Evolutionary conservation across 2,888 invertebrate genomes (phyloP).

Genomic region (Caenorhabditis sp.): DNA sequence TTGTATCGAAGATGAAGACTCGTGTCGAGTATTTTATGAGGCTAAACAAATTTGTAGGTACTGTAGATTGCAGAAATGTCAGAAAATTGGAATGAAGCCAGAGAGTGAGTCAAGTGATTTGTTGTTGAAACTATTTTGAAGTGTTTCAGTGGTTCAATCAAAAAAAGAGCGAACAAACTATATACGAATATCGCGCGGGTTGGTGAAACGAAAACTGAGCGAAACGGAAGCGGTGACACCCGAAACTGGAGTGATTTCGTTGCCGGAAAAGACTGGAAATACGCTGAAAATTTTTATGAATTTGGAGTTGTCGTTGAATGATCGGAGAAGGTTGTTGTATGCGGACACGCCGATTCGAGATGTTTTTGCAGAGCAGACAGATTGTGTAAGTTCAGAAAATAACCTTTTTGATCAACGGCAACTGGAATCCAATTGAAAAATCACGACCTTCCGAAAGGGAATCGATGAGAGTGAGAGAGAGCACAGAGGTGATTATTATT

Average conservation of each 20-base stretch:
- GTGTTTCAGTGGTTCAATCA: constrained; percentile 35
- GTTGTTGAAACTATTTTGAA: not conserved
- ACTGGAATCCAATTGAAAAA: no score
- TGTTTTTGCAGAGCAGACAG: constrained; percentile 14
- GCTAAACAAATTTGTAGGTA: constrained; percentile 6
- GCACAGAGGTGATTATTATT: no score
- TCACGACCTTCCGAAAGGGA: no score
- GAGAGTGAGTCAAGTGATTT: constrained; percentile 15
- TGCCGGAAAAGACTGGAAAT: constrained; percentile 5
- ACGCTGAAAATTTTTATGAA: constrained; percentile 18
- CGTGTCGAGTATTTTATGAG: constrained; percentile 18
- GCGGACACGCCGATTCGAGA: constrained; percentile 24
- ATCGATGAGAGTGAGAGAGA: no score
- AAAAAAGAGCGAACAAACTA: constrained; percentile 27
- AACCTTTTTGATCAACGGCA: no score
- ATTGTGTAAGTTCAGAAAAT: constrained; percentile 30
- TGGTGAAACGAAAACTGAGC: constrained; percentile 8
- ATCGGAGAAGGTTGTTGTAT: constrained; percentile 23
- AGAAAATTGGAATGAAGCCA: constrained; percentile 15
- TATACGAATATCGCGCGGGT: constrained; percentile 28
- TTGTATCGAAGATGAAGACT: constrained; percentile 17
- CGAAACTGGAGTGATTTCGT: not conserved
- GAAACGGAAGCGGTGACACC: constrained; percentile 2
- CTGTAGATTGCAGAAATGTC: constrained; percentile 19
- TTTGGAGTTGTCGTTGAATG: constrained; percentile 21